Base-by-base conservation (phyloP, 2,113 vertebrate species). In the Alethe diademata region DNA sequence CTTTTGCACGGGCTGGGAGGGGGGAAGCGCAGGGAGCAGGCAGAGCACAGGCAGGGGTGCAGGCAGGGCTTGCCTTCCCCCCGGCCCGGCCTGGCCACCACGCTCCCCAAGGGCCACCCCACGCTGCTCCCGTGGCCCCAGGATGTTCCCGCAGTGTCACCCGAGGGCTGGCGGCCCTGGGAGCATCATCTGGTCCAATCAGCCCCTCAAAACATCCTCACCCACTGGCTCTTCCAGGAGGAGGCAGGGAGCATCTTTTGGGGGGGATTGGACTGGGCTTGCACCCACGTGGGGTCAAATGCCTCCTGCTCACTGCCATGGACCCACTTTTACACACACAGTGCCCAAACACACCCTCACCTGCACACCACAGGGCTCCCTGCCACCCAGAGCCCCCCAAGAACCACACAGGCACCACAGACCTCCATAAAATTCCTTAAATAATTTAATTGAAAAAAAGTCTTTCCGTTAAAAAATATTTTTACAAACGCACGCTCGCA, bases 361-460 rank as follows among this genome's bases (percentile, higher is more conserved):
- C 14, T 17, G 6, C 45, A 24, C 45, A 57, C 31, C 4, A 1
- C 25, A 45, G 72, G 33, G 14, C 19, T 54, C 26, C 58, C 35
- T 7, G 1, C 47, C 36, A 19, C 28, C 60, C 62, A 35, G 51
- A 85, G 45, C 15, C 45, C 45, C 22, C 36, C 72, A 97, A 94
- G 73, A 96, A 96, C 40, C 80, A 95, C 64, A 0, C 96, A 69
- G 43, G 51, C 40, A 79, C 75, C 2, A 2, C 29, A 73, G 43
- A 85, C 67, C 66, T 96, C 93, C 91, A 76, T 94, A 97, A 98
- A 97, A 97, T 98, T 98, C 98, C 98, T 98, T 98, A 98, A 99
- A 99, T 98, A 99, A 98, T 99, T 99, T 99, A 99, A 99, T 98
- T 98, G 98, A 98, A 99, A 99, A 98, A 98, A 97, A 97, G 96